Percentiles rank a stretch among this genome's conserved stretches.
Conservation (phyloP, 1,140 invertebrate genomes). For the Ceratina japonica region DNA sequence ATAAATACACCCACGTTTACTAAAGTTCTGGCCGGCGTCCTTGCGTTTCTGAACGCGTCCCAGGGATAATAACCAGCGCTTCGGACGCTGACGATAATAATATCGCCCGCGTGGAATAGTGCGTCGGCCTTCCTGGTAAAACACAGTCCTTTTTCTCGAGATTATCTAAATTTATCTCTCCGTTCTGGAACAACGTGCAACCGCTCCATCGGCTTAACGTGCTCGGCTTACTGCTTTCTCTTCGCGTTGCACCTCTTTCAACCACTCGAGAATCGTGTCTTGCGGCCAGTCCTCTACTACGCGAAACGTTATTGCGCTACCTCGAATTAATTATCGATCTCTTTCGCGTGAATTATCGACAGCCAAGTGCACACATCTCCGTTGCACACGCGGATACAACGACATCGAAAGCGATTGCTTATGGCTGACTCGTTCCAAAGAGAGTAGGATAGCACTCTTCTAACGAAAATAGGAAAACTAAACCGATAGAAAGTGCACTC, state of each 20-base stretch:
- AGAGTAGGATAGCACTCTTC: no score
- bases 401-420: neutral
- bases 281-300: neutral
- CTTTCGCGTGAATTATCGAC: slow-evolving; percentile 31
- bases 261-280: slow-evolving; percentile 16
- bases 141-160: slow-evolving; percentile 47
- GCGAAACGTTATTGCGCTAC: slow-evolving; percentile 17
- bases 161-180: slow-evolving; percentile 62
- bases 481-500: no score
- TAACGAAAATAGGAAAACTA: no score
- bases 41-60: slow-evolving; percentile 36
- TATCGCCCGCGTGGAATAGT: slow-evolving; percentile 50
- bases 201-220: slow-evolving; percentile 12
- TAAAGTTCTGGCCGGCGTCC: slow-evolving; percentile 39
- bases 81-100: slow-evolving; percentile 50
- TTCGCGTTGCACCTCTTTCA: slow-evolving; percentile 15
- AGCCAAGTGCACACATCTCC: neutral
- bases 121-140: slow-evolving; percentile 57
- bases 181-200: slow-evolving; percentile 45
- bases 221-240: slow-evolving; percentile 18
- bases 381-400: neutral
- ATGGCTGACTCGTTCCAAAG: no score
- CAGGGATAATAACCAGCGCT: slow-evolving; percentile 40
- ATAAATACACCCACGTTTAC: neutral
- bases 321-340: slow-evolving; percentile 39